These are phyloP conservation scores for Agrilus cyanescens DNA, from an alignment of 2,888 invertebrate species.

Conservation along the genomic window DNA sequence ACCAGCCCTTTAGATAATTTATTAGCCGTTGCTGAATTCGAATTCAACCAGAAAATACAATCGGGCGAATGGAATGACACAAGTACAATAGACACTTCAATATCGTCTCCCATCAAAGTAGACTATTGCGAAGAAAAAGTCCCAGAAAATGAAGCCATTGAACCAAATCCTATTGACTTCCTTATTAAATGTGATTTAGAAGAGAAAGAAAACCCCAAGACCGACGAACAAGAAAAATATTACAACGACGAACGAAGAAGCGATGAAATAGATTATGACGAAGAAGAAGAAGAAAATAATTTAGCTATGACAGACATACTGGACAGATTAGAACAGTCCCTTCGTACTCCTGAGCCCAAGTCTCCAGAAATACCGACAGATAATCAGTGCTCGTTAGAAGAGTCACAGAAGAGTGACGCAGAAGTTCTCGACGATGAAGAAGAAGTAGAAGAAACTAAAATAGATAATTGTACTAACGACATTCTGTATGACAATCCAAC, in stretches of 20 bases:
- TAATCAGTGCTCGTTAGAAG: slow-evolving; percentile 3
- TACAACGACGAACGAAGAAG: slow-evolving; percentile 18
- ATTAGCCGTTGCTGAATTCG: slow-evolving; percentile 52
- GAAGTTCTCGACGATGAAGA: slow-evolving; percentile 15
- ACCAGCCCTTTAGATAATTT: slow-evolving; percentile 47
- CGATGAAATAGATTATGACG: slow-evolving; percentile 34
- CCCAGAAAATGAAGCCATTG: neutral
- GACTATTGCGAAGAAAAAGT: slow-evolving; percentile 2
- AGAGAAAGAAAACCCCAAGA: slow-evolving; percentile 27
- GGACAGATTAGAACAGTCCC: slow-evolving; percentile 49
- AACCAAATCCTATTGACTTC: slow-evolving; percentile 23
- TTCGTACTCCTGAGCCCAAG: slow-evolving; percentile 33
- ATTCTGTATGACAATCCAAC: too few species aligned
- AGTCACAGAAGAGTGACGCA: slow-evolving; percentile 9
- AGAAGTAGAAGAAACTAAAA: slow-evolving; percentile 15
- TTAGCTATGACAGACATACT: slow-evolving; percentile 46
- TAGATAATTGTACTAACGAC: neutral
- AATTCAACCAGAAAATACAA: slow-evolving; percentile 46
- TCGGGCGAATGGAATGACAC: slow-evolving; percentile 28
- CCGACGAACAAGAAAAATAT: slow-evolving; percentile 13
- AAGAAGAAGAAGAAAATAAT: slow-evolving; percentile 34
- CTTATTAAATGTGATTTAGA: slow-evolving; percentile 14
- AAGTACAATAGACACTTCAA: neutral
- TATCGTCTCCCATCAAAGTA: neutral
- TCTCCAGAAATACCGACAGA: slow-evolving; percentile 3